A percentile compares a stretch with the other conserved stretches of the same genome.
Evolutionary conservation across 2,888 invertebrate species (phyloP).

Genomic region (Arrhopalites spinosus): DNA sequence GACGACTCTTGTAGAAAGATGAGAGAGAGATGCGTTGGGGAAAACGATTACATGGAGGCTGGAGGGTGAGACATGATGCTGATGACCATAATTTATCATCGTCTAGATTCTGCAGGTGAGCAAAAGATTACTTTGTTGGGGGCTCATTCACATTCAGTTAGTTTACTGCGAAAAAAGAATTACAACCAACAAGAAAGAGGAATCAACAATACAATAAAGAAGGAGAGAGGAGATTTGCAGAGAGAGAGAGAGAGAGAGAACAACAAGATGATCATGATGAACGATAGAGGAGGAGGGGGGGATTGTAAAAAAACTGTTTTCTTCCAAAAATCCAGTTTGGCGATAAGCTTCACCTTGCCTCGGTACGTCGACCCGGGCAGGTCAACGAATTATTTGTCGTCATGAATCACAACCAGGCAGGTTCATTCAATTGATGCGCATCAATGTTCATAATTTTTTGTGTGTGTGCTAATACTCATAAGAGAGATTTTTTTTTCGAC

Average conservation of each 20-base stretch:
- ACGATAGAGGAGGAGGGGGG: not conserved
- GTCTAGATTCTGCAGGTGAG: conserved; percentile 31
- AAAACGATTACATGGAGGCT: conserved; percentile 18
- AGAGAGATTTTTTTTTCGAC: not conserved
- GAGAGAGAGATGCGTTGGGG: not conserved
- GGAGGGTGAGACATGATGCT: conserved; percentile 30
- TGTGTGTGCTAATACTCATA: conserved; percentile 19
- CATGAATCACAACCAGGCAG: conserved; percentile 36
- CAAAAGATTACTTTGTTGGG: not conserved
- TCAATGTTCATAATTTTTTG: conserved; percentile 21
- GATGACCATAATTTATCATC: conserved; percentile 37
- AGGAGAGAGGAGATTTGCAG: conserved; percentile 16
- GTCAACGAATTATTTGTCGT: conserved; percentile 40
- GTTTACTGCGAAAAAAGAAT: not conserved
- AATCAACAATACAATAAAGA: conserved; percentile 9
- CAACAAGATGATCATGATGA: not conserved
- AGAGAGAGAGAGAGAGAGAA: not conserved
- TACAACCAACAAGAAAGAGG: not conserved
- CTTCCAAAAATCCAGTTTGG: conserved; percentile 38
- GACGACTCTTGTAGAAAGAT: not conserved
- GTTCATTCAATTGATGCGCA: conserved; percentile 31
- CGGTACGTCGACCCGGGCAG: conserved; percentile 37
- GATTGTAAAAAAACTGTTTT: conserved; percentile 35
- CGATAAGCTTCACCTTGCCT: conserved; percentile 37
- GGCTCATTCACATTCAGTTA: conserved; percentile 33